Evolutionary conservation across 2,113 vertebrate species (phyloP), one percentile per base, ranked within the genome.

Genomic region (Ornithorhynchus anatinus): DNA sequence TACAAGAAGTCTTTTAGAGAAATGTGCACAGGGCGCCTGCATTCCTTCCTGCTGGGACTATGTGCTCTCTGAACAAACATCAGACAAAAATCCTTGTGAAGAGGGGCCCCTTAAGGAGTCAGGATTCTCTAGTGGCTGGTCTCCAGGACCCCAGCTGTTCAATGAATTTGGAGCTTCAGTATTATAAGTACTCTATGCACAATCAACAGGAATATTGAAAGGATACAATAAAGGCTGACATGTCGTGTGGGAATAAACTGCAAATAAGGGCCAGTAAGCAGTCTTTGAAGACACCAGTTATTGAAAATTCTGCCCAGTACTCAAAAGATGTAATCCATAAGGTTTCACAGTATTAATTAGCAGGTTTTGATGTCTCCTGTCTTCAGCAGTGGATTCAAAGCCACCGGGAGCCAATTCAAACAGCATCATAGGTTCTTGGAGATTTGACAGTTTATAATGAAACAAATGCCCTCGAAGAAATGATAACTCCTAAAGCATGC

Each of bases 381-480:
- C 25, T 84, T 62, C 53, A 76, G 38, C 2, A 50, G 43, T 42
- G 14, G 57, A 69, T 72, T 69, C 56, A 84, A 72, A 85, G 37
- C 22, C 66, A 56, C 1, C 44, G 25, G 23, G 50, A 74, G 61
- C 47, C 58, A 57, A 29, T 50, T 62, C 38, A 9, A 52, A 13
- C 39, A 77, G 75, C 0, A 43, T 14, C 48, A 31, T 23, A 5
- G 23, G 43, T 14, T 54, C 32, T 60, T 60, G 33, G 44, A 85
- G 63, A 29, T 35, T 31, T 62, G 52, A 58, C 5, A 8, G 13
- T 75, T 29, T 27, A 43, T 5, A 14, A 36, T 58, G 43, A 80
- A 59, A 51, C 1, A 1, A 44, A 38, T 66, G 7, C 1, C 9
- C 10, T 23, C 25, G 42, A 79, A 76, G 25, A 69, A 38, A 32